Evolutionary conservation across 2,797 vertebrate genomes (phyloP).

Genomic region (Bradypodion ventrale): DNA sequence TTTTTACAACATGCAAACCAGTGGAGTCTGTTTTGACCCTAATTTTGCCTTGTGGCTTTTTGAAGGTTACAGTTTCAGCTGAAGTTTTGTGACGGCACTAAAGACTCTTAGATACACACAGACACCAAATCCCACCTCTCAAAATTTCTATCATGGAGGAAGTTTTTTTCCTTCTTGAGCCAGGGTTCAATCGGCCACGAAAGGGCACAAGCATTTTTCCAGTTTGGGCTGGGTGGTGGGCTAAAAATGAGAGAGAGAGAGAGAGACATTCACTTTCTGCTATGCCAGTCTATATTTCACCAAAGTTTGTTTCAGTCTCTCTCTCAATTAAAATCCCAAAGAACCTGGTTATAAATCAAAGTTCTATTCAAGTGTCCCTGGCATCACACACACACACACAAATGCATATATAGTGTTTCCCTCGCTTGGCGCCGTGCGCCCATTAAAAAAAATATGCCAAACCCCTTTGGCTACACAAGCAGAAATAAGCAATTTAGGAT

Average conservation of each 20-base stretch:
- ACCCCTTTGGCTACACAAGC: conserved; percentile 80
- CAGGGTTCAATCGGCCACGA: too few relatives aligned
- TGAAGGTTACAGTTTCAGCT: too few relatives aligned
- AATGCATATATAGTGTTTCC: conserved; percentile 35
- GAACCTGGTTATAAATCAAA: conserved; percentile 73
- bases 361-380: conserved; percentile 69
- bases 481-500: conserved; percentile 84
- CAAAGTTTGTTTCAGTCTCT: conserved; percentile 57
- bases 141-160: too few relatives aligned
- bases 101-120: too few relatives aligned
- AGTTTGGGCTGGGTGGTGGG: not conserved
- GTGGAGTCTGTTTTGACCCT: too few relatives aligned
- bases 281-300: conserved; percentile 10
- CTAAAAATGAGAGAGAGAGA: not conserved
- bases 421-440: conserved; percentile 58
- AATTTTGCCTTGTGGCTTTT: too few relatives aligned
- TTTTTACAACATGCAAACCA: too few relatives aligned
- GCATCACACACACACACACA: not conserved
- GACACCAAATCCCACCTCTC: too few relatives aligned
- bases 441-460: conserved; percentile 74
- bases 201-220: too few relatives aligned
- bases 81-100: too few relatives aligned
- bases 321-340: conserved; percentile 69
- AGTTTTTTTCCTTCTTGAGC: too few relatives aligned
- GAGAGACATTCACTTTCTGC: conserved; percentile 39